Evolutionary conservation across 1,140 invertebrate genomes (phyloP), one percentile per base, ranked within the genome.

Genomic region (Mya arenaria): DNA sequence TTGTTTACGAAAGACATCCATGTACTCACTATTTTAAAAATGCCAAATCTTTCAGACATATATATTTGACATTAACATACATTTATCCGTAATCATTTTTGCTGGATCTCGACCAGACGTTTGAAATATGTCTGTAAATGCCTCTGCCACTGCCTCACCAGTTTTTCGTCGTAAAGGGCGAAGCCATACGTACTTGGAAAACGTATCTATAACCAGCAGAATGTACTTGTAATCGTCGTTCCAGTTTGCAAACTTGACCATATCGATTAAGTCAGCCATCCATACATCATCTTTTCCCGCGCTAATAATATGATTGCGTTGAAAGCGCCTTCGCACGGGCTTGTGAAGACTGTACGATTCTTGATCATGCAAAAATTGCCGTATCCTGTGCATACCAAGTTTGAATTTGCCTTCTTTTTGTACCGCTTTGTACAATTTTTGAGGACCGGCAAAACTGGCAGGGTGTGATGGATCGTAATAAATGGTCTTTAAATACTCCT

Each of bases 161-260:
- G 44, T 48, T 48, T n/a, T n/a, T n/a, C n/a, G n/a, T n/a, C n/a
- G n/a, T n/a, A n/a, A n/a, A n/a, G n/a, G 56, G 8, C 56, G 10
- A 23, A 60, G 23, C 10, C 56, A 10, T 23, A 19, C 10, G 10
- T 60, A 60, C 56, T 60, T 60, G 10, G 56, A 60, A 25, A 60
- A 60, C 10, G 23, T 23, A 25, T 60, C 56, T 19, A 60, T 60
- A 10, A 60, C 56, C 10, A 60, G 56, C 23, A 60, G 23, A 25
- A 25, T 60, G 56, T 60, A 60, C 30, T 60, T 60, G 56, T 60
- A 60, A 23, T 23, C 10, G 23, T 60, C 56, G 30, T 60, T 60
- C 56, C 56, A 60, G n/a, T 60, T 23, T 60, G 10, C 56, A 23
- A 60, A 60, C 23, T 60, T 60, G 19, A 60, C 56, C 23, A 60